These are phyloP conservation scores for Andricus grossulariae DNA, from an alignment of 1,140 invertebrate genomes.

Conservation along the genomic window DNA sequence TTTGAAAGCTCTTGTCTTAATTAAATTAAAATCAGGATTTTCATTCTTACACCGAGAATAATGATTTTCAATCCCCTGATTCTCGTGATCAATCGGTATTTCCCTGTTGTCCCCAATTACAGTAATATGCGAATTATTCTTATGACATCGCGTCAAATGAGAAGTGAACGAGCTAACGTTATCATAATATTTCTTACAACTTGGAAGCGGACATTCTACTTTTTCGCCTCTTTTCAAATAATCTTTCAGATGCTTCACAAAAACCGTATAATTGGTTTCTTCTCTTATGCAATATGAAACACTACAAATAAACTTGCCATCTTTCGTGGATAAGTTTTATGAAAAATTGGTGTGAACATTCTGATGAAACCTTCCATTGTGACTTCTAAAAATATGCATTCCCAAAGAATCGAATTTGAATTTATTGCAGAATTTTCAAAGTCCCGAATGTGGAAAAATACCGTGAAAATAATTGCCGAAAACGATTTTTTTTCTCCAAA, in stretches of 20 bases:
- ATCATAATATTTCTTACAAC: not conserved
- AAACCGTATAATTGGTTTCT: not conserved
- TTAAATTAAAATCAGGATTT: not conserved
- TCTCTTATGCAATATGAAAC: not conserved
- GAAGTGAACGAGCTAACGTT: conserved; percentile 2
- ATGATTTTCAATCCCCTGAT: not conserved
- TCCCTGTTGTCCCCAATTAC: not conserved
- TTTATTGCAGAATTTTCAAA: no score
- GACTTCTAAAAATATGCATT: no score
- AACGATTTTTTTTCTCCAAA: no score
- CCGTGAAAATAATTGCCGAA: no score
- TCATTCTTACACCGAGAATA: not conserved
- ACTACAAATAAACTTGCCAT: not conserved
- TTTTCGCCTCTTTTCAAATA: not conserved
- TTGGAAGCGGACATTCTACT: not conserved
- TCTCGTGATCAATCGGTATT: not conserved
- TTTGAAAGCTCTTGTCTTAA: not conserved
- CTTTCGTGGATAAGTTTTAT: no score
- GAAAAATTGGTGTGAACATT: no score
- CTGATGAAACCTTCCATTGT: no score
- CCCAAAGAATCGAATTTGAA: no score
- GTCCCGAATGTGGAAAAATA: no score
- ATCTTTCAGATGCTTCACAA: not conserved
- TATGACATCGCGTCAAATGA: not conserved
- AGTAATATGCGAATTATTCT: not conserved